phyloP scores from a whole-genome alignment of 2,888 invertebrate species.

The Margaritifera margaritifera region DNA sequence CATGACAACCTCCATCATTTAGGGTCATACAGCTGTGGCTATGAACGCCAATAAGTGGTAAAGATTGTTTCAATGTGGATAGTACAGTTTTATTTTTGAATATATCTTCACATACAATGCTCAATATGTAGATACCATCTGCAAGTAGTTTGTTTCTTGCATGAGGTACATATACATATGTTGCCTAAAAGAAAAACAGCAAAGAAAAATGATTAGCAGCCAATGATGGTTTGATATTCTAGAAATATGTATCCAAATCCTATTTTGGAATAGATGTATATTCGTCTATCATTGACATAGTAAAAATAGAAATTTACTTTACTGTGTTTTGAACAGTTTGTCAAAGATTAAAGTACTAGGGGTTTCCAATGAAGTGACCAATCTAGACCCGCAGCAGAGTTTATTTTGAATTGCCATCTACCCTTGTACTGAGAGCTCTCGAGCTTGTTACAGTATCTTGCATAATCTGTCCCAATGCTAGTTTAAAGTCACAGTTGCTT shows the following conservation, averaged over 20 bases:
- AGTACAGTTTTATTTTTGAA: constrained; percentile 7
- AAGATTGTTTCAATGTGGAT: constrained; percentile 43
- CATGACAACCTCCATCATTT: constrained; percentile 2
- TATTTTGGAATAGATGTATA: too few relatives aligned
- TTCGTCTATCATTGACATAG: too few relatives aligned
- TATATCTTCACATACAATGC: background rate
- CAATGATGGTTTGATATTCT: background rate
- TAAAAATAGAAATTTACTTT: too few relatives aligned
- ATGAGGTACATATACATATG: background rate
- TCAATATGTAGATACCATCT: constrained; percentile 2
- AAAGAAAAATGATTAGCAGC: background rate
- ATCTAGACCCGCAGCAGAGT: too few relatives aligned
- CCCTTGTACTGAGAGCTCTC: too few relatives aligned
- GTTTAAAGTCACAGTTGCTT: too few relatives aligned
- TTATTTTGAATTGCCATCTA: too few relatives aligned
- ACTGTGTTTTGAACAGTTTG: too few relatives aligned
- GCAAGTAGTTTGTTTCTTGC: background rate
- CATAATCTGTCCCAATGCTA: too few relatives aligned
- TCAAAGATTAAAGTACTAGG: too few relatives aligned
- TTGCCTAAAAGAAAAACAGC: background rate
- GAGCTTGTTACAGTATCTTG: too few relatives aligned
- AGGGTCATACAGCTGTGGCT: constrained; percentile 6
- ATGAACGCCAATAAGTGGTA: constrained; percentile 32
- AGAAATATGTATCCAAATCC: background rate
- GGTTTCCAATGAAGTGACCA: too few relatives aligned